These are phyloP conservation scores for Pelobates cultripes DNA, from an alignment of 2,797 vertebrate genomes.

Conservation along the genomic window DNA sequence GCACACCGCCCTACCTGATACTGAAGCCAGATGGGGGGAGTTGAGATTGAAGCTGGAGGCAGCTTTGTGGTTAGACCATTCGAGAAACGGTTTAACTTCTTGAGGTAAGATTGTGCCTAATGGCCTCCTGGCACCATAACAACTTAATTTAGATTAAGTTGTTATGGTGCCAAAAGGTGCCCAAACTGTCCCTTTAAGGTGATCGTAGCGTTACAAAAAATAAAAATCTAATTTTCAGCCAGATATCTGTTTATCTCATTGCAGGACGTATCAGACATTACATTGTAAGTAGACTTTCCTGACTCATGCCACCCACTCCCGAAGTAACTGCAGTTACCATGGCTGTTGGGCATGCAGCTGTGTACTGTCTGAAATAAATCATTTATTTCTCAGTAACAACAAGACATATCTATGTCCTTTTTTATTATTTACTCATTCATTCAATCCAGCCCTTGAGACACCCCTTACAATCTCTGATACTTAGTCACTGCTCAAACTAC, in stretches of 20 bases:
- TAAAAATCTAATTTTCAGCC: too few species aligned
- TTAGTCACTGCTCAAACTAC: neutral
- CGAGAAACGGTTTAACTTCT: too few species aligned
- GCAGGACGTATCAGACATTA: neutral
- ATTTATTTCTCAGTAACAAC: slow-evolving; percentile 1
- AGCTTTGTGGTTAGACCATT: too few species aligned
- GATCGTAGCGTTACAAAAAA: too few species aligned
- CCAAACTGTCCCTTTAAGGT: too few species aligned
- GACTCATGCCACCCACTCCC: slow-evolving; percentile 30
- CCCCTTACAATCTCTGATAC: neutral
- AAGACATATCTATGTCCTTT: neutral
- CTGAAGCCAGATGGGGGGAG: too few species aligned
- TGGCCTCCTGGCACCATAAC: too few species aligned
- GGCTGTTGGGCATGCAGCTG: neutral
- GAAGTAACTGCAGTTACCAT: neutral
- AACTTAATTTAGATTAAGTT: too few species aligned
- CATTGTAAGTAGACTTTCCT: slow-evolving; percentile 28
- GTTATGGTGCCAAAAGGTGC: too few species aligned
- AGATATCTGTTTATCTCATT: neutral
- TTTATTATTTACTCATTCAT: slow-evolving; percentile 7
- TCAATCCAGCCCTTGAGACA: neutral
- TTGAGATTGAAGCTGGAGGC: too few species aligned
- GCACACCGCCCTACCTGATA: too few species aligned
- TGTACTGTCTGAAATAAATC: slow-evolving; percentile 2
- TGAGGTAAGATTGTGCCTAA: too few species aligned